Percentiles rank a stretch among this genome's conserved stretches.
Conservation (phyloP, 2,888 invertebrate species). For the Morpho helenor region DNA sequence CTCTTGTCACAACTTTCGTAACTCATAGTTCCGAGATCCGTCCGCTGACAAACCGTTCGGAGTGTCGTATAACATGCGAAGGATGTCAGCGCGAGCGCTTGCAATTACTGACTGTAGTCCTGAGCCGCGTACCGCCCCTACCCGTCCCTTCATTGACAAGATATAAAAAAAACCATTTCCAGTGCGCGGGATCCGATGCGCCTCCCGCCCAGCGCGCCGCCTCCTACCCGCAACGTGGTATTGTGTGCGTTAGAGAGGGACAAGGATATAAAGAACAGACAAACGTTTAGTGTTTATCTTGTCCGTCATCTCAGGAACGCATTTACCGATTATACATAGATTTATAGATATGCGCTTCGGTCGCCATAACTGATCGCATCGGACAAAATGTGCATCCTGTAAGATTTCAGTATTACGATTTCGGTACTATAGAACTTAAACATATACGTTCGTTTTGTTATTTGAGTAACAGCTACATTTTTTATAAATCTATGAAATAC, state of each 20-base stretch:
- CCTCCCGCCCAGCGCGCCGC: constrained; percentile 43
- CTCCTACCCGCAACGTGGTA: constrained; percentile 42
- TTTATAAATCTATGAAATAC: background rate
- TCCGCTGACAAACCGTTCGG: constrained; percentile 27
- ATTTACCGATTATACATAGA: constrained; percentile 50
- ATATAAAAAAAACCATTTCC: constrained; percentile 72
- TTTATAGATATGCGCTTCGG: constrained; percentile 44
- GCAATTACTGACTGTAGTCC: constrained; percentile 49
- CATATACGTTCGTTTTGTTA: background rate
- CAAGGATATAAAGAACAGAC: constrained; percentile 39
- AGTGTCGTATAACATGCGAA: constrained; percentile 43
- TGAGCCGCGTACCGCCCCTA: constrained; percentile 60
- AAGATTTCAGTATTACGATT: constrained; percentile 12
- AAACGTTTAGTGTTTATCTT: constrained; percentile 68
- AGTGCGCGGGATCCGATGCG: constrained; percentile 44
- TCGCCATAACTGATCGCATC: constrained; percentile 63
- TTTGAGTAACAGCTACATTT: background rate
- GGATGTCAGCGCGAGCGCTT: constrained; percentile 49
- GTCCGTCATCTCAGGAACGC: constrained; percentile 63
- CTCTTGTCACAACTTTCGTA: constrained; percentile 59
- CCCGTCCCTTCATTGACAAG: constrained; percentile 75
- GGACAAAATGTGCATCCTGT: constrained; percentile 54
- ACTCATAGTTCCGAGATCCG: constrained; percentile 51
- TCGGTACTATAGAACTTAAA: too few species aligned
- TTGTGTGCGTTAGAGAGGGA: constrained; percentile 48